A percentile compares a stretch with the other conserved stretches of the same genome.
Conservation (phyloP, 2,888 invertebrate species). For the Gymnosoma rotundatum region DNA sequence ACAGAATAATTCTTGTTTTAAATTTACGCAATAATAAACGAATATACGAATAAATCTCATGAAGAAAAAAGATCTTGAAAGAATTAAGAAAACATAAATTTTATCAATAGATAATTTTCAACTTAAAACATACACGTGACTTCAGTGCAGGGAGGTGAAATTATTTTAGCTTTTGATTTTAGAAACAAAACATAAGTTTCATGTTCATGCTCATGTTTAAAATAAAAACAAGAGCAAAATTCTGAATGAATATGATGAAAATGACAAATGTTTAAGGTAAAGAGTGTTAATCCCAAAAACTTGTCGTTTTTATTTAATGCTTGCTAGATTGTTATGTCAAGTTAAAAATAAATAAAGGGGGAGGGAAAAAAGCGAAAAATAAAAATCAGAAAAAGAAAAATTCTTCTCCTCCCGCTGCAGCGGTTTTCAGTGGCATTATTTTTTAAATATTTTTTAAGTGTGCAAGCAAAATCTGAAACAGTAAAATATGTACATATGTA, state of each 20-base stretch:
- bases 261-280: slow-evolving; percentile 67
- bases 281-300: slow-evolving; percentile 63
- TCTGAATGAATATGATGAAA: slow-evolving; percentile 46
- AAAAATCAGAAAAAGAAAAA: slow-evolving; percentile 41
- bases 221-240: slow-evolving; percentile 16
- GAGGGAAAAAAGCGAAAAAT: slow-evolving; percentile 27
- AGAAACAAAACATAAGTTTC: slow-evolving; percentile 55
- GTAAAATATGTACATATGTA: not conserved
- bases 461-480: slow-evolving; percentile 1
- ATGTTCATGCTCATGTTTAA: slow-evolving; percentile 47
- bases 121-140: slow-evolving; percentile 56
- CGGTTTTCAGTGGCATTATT: slow-evolving; percentile 41
- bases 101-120: slow-evolving; percentile 57
- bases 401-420: slow-evolving; percentile 53
- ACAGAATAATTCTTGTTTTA: slow-evolving; percentile 39
- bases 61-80: slow-evolving; percentile 42
- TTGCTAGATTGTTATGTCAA: slow-evolving; percentile 15
- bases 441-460: not conserved
- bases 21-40: slow-evolving; percentile 26
- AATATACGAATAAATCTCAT: slow-evolving; percentile 32
- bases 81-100: slow-evolving; percentile 60
- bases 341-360: slow-evolving; percentile 33
- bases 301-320: slow-evolving; percentile 39
- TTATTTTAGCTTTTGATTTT: slow-evolving; percentile 26
- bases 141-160: slow-evolving; percentile 37